Conservation (phyloP, 92 coral and sea anemone species). For the Meandrina meandrites region DNA sequence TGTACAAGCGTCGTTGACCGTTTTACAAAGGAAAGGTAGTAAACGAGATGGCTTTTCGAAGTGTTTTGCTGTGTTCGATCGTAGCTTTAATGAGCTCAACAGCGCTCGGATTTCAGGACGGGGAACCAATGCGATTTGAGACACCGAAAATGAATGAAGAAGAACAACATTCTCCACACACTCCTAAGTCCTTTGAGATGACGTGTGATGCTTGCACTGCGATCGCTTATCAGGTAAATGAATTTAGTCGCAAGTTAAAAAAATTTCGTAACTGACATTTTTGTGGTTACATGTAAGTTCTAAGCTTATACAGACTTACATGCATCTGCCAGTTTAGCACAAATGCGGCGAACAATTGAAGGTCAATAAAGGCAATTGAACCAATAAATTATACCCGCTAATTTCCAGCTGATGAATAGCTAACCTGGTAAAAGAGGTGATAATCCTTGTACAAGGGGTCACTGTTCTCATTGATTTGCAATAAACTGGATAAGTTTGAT, state of each 20-base stretch:
- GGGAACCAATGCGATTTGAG: slow-evolving; percentile 94
- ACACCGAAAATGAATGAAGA: slow-evolving; percentile 96
- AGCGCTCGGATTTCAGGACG: slow-evolving; percentile 29
- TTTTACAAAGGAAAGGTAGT: neutral
- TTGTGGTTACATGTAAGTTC: slow-evolving; percentile 1
- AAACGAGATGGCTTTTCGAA: slow-evolving; percentile 21
- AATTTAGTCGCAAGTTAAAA: neutral
- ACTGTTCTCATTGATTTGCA: neutral
- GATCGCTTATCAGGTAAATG: slow-evolving; percentile 84
- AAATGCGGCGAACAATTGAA: neutral
- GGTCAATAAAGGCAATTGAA: neutral
- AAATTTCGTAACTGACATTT: neutral
- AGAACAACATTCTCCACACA: slow-evolving; percentile 94
- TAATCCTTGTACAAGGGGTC: neutral
- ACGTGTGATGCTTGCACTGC: slow-evolving; percentile 96
- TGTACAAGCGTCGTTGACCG: slow-evolving; percentile 5
- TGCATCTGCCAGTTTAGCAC: neutral
- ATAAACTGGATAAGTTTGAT: neutral
- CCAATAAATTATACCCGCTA: slow-evolving; percentile 23
- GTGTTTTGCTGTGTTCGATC: neutral
- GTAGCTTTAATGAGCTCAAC: neutral
- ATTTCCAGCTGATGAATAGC: neutral
- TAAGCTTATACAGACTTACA: no score
- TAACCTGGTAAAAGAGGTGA: neutral
- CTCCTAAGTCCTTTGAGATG: slow-evolving; percentile 92